A percentile compares a stretch with the other conserved stretches of the same genome.
These are phyloP conservation scores for Goniozus legneri DNA, from an alignment of 1,140 invertebrate species.

Conservation along the genomic window DNA sequence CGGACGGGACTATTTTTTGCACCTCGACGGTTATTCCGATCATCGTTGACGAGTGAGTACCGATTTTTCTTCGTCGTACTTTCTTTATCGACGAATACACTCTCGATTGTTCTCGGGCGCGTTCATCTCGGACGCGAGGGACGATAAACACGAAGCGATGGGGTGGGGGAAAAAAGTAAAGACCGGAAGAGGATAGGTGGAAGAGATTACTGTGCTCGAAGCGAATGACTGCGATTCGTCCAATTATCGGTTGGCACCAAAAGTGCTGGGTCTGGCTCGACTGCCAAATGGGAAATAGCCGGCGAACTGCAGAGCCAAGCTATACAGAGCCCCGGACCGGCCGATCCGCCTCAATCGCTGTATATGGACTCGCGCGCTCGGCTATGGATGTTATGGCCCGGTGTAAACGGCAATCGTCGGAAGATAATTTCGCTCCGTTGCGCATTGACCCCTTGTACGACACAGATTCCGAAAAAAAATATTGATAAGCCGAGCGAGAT, in stretches of 20 bases:
- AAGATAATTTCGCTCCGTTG: conserved; percentile 28
- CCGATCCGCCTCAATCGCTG: not conserved
- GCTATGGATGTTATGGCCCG: conserved; percentile 14
- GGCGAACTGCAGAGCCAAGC: conserved; percentile 34
- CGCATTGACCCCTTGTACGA: conserved; percentile 3
- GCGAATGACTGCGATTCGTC: conserved; percentile 45
- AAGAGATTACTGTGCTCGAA: conserved; percentile 31
- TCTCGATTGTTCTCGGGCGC: too few species aligned
- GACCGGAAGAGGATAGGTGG: not conserved
- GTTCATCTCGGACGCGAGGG: not conserved
- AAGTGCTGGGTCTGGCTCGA: conserved; percentile 45
- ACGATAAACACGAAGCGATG: not conserved
- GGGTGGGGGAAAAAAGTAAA: not conserved
- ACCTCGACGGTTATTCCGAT: too few species aligned
- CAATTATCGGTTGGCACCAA: conserved; percentile 47
- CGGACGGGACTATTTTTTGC: too few species aligned
- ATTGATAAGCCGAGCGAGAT: conserved; percentile 16
- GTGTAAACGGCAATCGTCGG: conserved; percentile 31
- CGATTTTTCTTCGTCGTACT: too few species aligned
- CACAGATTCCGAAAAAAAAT: not conserved
- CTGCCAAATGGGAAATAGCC: conserved; percentile 47
- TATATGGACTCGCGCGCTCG: conserved; percentile 20
- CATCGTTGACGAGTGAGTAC: too few species aligned
- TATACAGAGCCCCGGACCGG: conserved; percentile 17
- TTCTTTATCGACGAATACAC: too few species aligned